Evolutionary conservation across 2,797 vertebrate species (phyloP), one percentile per base, ranked within the genome.

Genomic region (Borostomias antarcticus): DNA sequence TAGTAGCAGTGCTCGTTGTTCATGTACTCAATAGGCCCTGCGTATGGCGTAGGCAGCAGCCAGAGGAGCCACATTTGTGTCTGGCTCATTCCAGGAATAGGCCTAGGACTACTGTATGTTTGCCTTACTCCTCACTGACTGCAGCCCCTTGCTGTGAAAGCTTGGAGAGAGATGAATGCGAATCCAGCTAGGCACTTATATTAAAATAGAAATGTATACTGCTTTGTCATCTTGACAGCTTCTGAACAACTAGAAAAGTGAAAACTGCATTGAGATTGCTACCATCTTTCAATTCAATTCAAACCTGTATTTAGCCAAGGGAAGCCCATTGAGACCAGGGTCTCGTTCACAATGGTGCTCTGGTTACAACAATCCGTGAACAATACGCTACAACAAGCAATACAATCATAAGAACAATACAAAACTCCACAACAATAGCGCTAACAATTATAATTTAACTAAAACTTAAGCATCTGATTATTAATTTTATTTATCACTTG

Each of bases 61-160:
- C 82, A 79, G 78, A 76, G 80, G 82, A 82, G 84, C 83, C 79
- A 88, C 84, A 87, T 85, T 78, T 84, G 84, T 83, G 82, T 81
- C 81, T 32, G 21, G 80, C 78, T 85, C 81, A 85, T 87, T 87
- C 83, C 81, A 69, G 68, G 82, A 77, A 88, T 85, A n/a, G n/a
- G n/a, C n/a, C n/a, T n/a, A n/a, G n/a, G n/a, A n/a, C n/a, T n/a
- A 82, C 89, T 85, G 86, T 5, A 82, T 90, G 84, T 85, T 82
- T 77, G 74, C 86, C 84, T 82, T 78, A 78, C 74, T 82, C 73
- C 81, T 87, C 81, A 78, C 85, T 83, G 81, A 85, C 81, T 83
- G 21, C 72, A 57, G 45, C 83, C 76, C 79, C 79, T 86, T 73
- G 74, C 75, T 82, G 76, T 88, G 80, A 85, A 82, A 70, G 71